phyloP scores from a whole-genome alignment of 35 echinoderm and acorn worm genomes.

The Diadema setosum region DNA sequence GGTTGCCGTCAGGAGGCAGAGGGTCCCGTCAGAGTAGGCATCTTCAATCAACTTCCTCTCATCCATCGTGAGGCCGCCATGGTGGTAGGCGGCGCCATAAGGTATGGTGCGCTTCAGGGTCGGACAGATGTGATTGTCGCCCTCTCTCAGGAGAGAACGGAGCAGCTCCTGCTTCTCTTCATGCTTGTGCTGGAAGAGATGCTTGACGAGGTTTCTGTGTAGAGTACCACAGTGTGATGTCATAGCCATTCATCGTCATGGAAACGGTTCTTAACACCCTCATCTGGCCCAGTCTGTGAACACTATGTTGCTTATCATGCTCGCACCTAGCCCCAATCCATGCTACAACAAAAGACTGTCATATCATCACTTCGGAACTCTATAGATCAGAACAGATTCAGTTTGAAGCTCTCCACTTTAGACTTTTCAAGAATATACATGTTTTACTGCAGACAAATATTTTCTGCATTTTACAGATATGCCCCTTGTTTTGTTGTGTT shows the following conservation, averaged over 20 bases:
- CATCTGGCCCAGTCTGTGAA: no score
- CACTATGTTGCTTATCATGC: neutral
- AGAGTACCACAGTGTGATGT: neutral
- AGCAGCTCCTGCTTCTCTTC: constrained; percentile 77
- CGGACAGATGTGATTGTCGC: constrained; percentile 82
- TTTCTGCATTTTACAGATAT: no score
- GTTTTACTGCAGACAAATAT: no score
- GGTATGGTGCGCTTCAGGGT: constrained; percentile 80
- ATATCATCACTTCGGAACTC: no score
- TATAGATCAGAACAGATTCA: no score
- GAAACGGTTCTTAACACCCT: no score
- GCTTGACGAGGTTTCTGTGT: constrained; percentile 48
- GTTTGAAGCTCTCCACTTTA: no score
- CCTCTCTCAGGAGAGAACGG: constrained; percentile 52
- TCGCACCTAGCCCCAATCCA: no score
- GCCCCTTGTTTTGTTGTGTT: no score
- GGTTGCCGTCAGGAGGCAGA: constrained; percentile 78
- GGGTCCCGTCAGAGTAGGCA: constrained; percentile 77
- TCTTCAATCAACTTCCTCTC: constrained; percentile 95
- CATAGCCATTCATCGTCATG: no score
- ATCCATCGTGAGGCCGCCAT: constrained; percentile 91
- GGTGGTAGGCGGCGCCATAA: constrained; percentile 82
- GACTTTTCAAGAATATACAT: no score
- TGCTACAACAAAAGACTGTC: no score
- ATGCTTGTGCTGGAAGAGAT: constrained; percentile 63